A percentile compares a stretch with the other conserved stretches of the same genome.
Conservation (phyloP, 2,888 invertebrate species). For the Nymphalis urticae region DNA sequence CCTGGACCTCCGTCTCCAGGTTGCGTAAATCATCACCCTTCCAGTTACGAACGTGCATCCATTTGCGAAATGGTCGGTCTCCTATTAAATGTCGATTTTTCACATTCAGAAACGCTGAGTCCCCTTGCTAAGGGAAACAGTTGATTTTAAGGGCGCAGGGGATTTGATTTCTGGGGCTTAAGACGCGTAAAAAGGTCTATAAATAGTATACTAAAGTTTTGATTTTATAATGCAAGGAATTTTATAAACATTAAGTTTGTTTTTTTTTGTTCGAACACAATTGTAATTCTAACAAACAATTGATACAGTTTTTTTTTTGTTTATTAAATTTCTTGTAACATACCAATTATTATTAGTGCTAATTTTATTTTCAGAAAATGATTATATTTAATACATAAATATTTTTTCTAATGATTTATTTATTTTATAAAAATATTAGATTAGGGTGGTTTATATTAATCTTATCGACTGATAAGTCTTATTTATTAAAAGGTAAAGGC, state of each 20-base stretch:
- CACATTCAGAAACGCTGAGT: constrained; percentile 56
- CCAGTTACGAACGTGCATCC: constrained; percentile 47
- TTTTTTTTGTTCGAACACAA: too few species aligned
- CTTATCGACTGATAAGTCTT: too few species aligned
- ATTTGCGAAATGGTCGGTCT: constrained; percentile 65
- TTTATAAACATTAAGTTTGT: not conserved
- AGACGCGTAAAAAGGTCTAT: not conserved
- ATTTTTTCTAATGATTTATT: too few species aligned
- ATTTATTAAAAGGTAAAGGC: too few species aligned
- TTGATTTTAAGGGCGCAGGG: constrained; percentile 46
- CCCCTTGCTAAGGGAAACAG: constrained; percentile 51
- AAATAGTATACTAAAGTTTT: not conserved
- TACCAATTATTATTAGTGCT: too few species aligned
- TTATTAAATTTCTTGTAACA: too few species aligned
- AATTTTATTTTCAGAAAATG: too few species aligned
- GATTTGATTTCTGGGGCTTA: constrained; percentile 31
- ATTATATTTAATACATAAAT: too few species aligned
- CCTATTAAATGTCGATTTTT: constrained; percentile 80
- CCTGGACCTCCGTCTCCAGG: constrained; percentile 39
- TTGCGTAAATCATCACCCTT: constrained; percentile 57
- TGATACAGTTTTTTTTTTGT: too few species aligned
- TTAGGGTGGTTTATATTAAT: too few species aligned
- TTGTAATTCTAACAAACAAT: too few species aligned
- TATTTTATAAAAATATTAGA: too few species aligned
- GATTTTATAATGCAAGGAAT: not conserved